These are phyloP conservation scores for Aleiodes testaceus DNA, from an alignment of 2,888 invertebrate genomes.

Conservation along the genomic window DNA sequence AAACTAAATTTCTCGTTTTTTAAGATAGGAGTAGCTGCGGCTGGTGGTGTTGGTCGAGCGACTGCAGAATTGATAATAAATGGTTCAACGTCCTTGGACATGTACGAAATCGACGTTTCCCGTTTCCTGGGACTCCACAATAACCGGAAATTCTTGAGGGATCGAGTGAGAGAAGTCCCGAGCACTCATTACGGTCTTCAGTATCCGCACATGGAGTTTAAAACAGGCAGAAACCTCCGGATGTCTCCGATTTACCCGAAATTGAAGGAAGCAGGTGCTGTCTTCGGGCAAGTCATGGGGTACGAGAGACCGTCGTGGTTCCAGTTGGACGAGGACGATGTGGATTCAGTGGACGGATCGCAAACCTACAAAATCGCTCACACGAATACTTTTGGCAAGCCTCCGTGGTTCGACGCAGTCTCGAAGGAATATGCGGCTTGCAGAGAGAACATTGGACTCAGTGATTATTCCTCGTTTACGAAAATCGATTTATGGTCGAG, in stretches of 20 bases:
- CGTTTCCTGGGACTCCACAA: slow-evolving; percentile 95
- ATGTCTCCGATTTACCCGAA: slow-evolving; percentile 97
- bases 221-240: slow-evolving; percentile 90
- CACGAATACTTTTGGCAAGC: slow-evolving; percentile 92
- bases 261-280: slow-evolving; percentile 91
- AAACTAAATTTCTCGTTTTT: not conserved
- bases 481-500: slow-evolving; percentile 96
- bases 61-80: slow-evolving; percentile 91
- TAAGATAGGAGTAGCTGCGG: slow-evolving; percentile 91
- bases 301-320: slow-evolving; percentile 97
- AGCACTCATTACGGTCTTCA: slow-evolving; percentile 88
- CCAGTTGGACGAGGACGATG: slow-evolving; percentile 75
- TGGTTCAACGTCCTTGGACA: slow-evolving; percentile 86
- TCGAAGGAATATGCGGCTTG: slow-evolving; percentile 94
- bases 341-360: slow-evolving; percentile 72
- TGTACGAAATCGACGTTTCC: slow-evolving; percentile 92
- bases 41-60: slow-evolving; percentile 94
- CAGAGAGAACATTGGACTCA: slow-evolving; percentile 91
- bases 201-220: slow-evolving; percentile 90
- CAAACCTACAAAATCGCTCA: slow-evolving; percentile 81
- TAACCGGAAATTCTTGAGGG: slow-evolving; percentile 92
- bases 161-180: slow-evolving; percentile 93
- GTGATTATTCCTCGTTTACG: slow-evolving; percentile 98
- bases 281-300: slow-evolving; percentile 98
- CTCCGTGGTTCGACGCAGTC: slow-evolving; percentile 93